Percentiles rank a stretch among this genome's conserved stretches.
phyloP scores from a whole-genome alignment of 2,797 vertebrate genomes.

The Semaprochilodus insignis region DNA sequence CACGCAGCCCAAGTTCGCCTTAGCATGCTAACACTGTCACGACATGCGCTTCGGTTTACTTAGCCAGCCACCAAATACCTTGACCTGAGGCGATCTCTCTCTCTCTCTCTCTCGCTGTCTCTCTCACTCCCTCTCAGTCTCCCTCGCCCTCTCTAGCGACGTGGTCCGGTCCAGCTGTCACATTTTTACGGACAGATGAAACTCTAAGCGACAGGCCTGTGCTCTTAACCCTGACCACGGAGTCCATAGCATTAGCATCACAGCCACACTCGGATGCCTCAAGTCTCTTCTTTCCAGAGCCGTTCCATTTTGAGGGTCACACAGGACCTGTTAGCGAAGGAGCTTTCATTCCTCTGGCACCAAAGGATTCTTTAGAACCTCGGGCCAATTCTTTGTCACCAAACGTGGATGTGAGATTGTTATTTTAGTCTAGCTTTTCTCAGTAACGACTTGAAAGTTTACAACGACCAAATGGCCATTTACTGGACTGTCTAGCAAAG shows the following conservation, averaged over 20 bases:
- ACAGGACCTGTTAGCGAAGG: constrained; percentile 28
- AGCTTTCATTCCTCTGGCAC: constrained; percentile 11
- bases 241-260: neutral
- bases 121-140: neutral
- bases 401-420: constrained; percentile 2
- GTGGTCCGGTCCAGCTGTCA: constrained; percentile 28
- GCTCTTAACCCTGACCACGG: constrained; percentile 4
- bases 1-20: neutral
- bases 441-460: neutral
- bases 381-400: neutral
- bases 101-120: constrained; percentile 4
- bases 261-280: neutral
- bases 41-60: neutral
- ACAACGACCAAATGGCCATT: neutral
- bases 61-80: neutral
- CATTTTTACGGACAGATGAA: constrained; percentile 29
- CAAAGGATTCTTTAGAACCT: neutral
- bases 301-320: constrained; percentile 16
- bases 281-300: neutral
- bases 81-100: constrained; percentile 10
- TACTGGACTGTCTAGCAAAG: neutral
- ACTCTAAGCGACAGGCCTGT: constrained; percentile 21
- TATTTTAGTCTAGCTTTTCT: neutral
- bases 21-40: neutral
- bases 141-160: constrained; percentile 1